Evolutionary conservation across 1,140 invertebrate species (phyloP).

Genomic region (Drosophila paulistorum): DNA sequence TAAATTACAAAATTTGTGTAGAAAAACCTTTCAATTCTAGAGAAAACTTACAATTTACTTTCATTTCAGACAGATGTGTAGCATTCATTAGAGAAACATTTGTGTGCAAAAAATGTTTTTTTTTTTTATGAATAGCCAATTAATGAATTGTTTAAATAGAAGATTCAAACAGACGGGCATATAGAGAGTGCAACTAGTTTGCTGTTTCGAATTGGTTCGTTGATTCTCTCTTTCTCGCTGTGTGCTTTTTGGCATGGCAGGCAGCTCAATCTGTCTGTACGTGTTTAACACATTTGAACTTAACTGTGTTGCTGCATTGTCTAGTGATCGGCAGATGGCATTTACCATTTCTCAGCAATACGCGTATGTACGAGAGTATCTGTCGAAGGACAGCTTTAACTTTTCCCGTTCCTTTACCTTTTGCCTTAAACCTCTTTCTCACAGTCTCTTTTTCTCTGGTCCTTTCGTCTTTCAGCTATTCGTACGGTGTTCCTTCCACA

Average conservation of each 20-base stretch:
- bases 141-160: neutral
- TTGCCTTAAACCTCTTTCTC: conserved; percentile 3
- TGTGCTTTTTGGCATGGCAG: neutral
- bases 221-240: neutral
- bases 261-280: conserved; percentile 1
- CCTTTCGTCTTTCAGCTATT: neutral
- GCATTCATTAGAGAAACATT: neutral
- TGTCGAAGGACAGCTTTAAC: conserved; percentile 5
- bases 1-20: neutral
- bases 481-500: conserved; percentile 31
- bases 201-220: neutral
- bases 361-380: neutral
- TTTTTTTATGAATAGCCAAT: conserved; percentile 4
- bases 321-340: conserved; percentile 9
- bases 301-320: conserved; percentile 6
- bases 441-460: conserved; percentile 15
- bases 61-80: neutral
- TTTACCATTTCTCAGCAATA: neutral
- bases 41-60: neutral
- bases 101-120: neutral
- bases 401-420: neutral
- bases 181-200: neutral
- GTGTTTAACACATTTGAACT: conserved; percentile 7
- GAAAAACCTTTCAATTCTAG: neutral
- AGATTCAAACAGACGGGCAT: neutral